Base-by-base conservation (phyloP, 2,113 vertebrate genomes). In the Emydura subglobosa region DNA sequence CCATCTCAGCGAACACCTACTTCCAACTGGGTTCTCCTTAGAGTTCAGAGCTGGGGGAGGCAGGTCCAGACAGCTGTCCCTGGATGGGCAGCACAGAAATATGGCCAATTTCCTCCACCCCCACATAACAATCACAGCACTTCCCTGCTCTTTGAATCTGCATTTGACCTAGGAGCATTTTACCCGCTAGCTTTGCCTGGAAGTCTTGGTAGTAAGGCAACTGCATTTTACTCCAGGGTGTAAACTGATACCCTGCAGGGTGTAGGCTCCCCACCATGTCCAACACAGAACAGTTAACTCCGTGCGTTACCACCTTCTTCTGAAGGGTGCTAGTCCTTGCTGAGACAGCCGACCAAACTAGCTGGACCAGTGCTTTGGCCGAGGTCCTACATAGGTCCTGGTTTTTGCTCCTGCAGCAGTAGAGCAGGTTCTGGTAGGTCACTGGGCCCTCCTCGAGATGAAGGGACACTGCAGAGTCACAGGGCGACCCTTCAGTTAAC, bases 31-130 rank as follows among this genome's bases (percentile, higher is more conserved):
- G 42, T 31, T 79, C 87, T 89, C 92, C 86, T 93, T 17, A 0
- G 85, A 87, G 94, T 95, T 88, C 21, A 91, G 53, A 92, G 94
- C 94, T 94, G 92, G 89, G 94, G 91, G 85, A 93, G 94, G 44
- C 2, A 57, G n/a, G 11, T 39, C n/a, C n/a, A 17, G 95, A 93
- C 92, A 94, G 88, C 85, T 21, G 95, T 65, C 94, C 90, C 92
- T 47, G 0, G 78, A 90, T 87, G 88, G 95, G 96, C 92, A 97
- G 95, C 44, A 88, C 92, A 92, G 0, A 16, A 79, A 91, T 55
- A 93, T 91, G 92, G 92, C 93, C 95, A 92, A 91, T 90, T 96
- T 92, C 50, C 93, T 88, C 82, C 94, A 90, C 96, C 94, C 88
- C 95, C 94, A 92, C 95, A 96, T 89, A 92, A 61, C 94, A 96